Evolutionary conservation across 2,888 invertebrate species (phyloP).

Genomic region (Cyclophora punctaria): DNA sequence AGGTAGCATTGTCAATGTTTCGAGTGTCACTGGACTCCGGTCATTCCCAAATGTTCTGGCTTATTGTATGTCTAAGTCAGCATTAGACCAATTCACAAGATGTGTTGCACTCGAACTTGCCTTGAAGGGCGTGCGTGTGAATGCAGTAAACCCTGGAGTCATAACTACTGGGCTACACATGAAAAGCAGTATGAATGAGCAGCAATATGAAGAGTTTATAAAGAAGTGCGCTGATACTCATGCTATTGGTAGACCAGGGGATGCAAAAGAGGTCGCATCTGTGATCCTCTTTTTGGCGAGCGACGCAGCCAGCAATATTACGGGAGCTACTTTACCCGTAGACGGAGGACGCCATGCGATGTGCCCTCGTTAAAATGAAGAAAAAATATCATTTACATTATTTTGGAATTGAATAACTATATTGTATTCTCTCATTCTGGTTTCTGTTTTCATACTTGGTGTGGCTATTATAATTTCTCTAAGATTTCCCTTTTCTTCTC

Average conservation of each 20-base stretch:
- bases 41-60: constrained; percentile 92
- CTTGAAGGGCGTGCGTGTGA: constrained; percentile 86
- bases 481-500: no score
- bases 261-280: constrained; percentile 87
- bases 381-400: no score
- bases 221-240: constrained; percentile 89
- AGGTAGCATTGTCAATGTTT: constrained; percentile 94
- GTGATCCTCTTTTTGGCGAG: constrained; percentile 93
- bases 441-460: no score
- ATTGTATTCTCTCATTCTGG: no score
- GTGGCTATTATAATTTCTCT: no score
- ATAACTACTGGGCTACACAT: constrained; percentile 91
- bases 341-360: constrained; percentile 93
- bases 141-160: constrained; percentile 95
- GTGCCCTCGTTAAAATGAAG: constrained; percentile 81
- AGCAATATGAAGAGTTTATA: constrained; percentile 85
- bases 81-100: constrained; percentile 94
- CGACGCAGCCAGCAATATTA: constrained; percentile 87
- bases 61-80: constrained; percentile 94
- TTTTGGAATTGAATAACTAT: no score
- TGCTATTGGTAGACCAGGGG: constrained; percentile 90
- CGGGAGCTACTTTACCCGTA: constrained; percentile 87
- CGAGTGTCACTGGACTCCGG: constrained; percentile 91
- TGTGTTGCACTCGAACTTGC: constrained; percentile 91
- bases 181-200: constrained; percentile 84